These are phyloP conservation scores for Dasysyrphus tricinctus DNA, from an alignment of 2,888 invertebrate genomes.

Conservation along the genomic window DNA sequence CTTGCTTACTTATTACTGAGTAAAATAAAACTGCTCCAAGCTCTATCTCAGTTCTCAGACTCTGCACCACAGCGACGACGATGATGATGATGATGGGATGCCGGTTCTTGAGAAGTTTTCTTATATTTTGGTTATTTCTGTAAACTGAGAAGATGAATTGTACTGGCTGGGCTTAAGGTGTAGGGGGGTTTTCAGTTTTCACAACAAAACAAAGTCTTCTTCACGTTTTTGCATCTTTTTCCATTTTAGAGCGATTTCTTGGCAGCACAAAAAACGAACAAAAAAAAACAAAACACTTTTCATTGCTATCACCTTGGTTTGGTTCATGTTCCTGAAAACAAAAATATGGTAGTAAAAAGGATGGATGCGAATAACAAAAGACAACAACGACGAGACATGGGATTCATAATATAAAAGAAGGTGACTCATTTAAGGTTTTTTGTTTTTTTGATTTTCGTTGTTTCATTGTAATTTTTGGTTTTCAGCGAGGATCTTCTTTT, in stretches of 20 bases:
- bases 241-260: constrained; percentile 46
- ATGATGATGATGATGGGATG: constrained; percentile 36
- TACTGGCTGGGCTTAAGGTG: constrained; percentile 42
- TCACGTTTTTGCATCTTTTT: constrained; percentile 65
- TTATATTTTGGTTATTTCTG: constrained; percentile 41
- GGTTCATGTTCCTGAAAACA: constrained; percentile 29
- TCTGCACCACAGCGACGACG: constrained; percentile 5
- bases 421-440: constrained; percentile 52
- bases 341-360: constrained; percentile 15
- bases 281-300: constrained; percentile 56
- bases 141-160: constrained; percentile 57
- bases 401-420: not conserved
- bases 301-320: constrained; percentile 68
- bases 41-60: constrained; percentile 25
- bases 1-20: constrained; percentile 15
- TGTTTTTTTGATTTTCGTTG: constrained; percentile 6
- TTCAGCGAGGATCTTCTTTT: constrained; percentile 3
- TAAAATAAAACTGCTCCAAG: constrained; percentile 40
- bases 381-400: constrained; percentile 25
- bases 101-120: constrained; percentile 65
- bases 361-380: not conserved
- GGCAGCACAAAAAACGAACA: constrained; percentile 7
- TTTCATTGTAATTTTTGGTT: constrained; percentile 26
- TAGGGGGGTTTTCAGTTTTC: constrained; percentile 2
- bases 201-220: constrained; percentile 20